Evolutionary conservation across 2,888 invertebrate genomes (phyloP), one percentile per base, ranked within the genome.

Genomic region (Apamea monoglypha): DNA sequence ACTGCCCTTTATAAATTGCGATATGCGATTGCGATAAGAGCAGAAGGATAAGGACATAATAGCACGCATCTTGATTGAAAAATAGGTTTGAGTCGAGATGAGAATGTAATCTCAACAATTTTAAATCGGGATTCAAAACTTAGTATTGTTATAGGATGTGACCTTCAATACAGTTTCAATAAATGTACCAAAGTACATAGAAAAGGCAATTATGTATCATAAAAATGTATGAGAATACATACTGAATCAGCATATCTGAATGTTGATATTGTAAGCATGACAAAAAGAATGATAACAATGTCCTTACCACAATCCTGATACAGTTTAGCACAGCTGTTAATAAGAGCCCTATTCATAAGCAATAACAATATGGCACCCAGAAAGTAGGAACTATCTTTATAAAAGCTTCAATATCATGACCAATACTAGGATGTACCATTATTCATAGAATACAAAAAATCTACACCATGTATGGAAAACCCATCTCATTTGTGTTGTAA

Each of bases 401-500:
- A 18, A n/a, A 50, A 47, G 44, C 25, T 25, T 56, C 36, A 61
- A 74, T 59, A 12, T 18, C 36, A 25, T 36, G 40, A 72, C 14
- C 29, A 67, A 59, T n/a, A 74, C 32, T 21, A 78, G 72, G 75
- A 87, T 73, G 50, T 73, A 80, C 32, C 4, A 40, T 29, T 70
- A 83, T 77, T 87, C 72, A 83, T 69, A 56, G 36, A 36, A 63
- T 64, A 84, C 18, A 87, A 84, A 87, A 85, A 87, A 84, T 21
- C 2, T 59, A 56, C 59, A 71, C 44, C 71, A 66, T 44, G 47
- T 73, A 77, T 73, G 81, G 32, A 77, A 85, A 85, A 59, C 53
- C 69, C 61, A 85, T 75, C 88, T 88, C 86, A 85, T 85, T 88
- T 85, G 88, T 85, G 66, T 81, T 85, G 76, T 82, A 85, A 85